phyloP scores from a whole-genome alignment of 2,797 vertebrate species.

The Syngnathus acus region DNA sequence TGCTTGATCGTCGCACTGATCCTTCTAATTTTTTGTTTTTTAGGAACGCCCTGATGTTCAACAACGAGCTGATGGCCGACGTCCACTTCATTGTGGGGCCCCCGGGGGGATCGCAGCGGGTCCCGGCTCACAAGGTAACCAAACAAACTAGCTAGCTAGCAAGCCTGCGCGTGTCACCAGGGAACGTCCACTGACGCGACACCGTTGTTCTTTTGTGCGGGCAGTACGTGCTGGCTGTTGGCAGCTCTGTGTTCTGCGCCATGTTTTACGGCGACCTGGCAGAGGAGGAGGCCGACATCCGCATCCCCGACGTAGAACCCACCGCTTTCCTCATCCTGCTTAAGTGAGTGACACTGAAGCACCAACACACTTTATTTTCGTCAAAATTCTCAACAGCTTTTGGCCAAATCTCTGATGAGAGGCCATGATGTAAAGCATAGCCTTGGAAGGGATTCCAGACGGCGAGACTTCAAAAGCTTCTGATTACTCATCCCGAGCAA shows the following conservation, averaged over 20 bases:
- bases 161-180: no score
- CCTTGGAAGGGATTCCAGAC: neutral
- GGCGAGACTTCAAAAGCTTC: slow-evolving; percentile 42
- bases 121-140: slow-evolving; percentile 93
- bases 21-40: slow-evolving; percentile 7
- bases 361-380: no score
- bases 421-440: neutral
- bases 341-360: slow-evolving; percentile 78
- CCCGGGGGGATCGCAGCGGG: slow-evolving; percentile 75
- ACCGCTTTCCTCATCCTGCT: slow-evolving; percentile 94
- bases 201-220: neutral
- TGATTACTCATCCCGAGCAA: slow-evolving; percentile 48
- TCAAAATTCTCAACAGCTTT: no score
- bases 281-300: slow-evolving; percentile 89
- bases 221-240: slow-evolving; percentile 96
- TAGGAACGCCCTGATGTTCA: slow-evolving; percentile 97
- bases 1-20: no score
- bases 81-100: slow-evolving; percentile 94
- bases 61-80: slow-evolving; percentile 99
- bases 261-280: slow-evolving; percentile 99
- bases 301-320: slow-evolving; percentile 97
- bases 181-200: slow-evolving; percentile 1
- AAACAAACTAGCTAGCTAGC: neutral
- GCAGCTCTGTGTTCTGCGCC: slow-evolving; percentile 97
- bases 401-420: neutral